Conservation (phyloP, 53 echinoderm and acorn worm genomes). For the Stichopus horrens region DNA sequence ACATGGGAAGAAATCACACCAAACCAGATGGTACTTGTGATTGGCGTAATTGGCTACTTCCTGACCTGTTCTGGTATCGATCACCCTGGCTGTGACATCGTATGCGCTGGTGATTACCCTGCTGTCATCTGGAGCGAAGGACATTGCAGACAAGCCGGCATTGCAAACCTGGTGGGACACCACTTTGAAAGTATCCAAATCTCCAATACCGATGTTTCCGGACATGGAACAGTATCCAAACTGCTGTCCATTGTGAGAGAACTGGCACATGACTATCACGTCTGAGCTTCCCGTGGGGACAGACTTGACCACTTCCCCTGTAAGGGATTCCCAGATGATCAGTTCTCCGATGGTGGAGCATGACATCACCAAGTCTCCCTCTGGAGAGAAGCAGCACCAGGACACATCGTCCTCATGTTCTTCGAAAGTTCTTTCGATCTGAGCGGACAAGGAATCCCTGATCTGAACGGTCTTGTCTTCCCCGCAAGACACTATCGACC, state of each 20-base stretch:
- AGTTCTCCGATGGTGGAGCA: conserved; percentile 51
- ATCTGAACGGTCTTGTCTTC: conserved; percentile 83
- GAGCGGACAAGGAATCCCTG: conserved; percentile 67
- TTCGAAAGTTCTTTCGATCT: conserved; percentile 46
- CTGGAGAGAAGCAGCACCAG: conserved; percentile 85
- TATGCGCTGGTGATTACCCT: conserved; percentile 17
- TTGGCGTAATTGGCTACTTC: conserved; percentile 44
- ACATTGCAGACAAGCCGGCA: conserved; percentile 22
- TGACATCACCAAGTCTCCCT: conserved; percentile 66
- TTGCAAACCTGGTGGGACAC: conserved; percentile 10
- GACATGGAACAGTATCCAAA: conserved; percentile 13
- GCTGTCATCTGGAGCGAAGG: conserved; percentile 29
- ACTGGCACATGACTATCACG: conserved; percentile 34
- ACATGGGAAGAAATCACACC: conserved; percentile 63
- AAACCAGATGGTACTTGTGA: conserved; percentile 49
- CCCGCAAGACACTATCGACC: conserved; percentile 70
- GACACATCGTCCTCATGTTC: conserved; percentile 70
- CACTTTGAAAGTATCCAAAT: conserved; percentile 13
- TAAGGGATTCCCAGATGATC: conserved; percentile 29
- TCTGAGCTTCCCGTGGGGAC: conserved; percentile 17
- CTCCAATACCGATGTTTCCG: conserved; percentile 18
- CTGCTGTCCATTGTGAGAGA: not conserved
- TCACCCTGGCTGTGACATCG: conserved; percentile 16
- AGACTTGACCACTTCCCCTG: not conserved
- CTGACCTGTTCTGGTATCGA: not conserved